Evolutionary conservation across 2,797 vertebrate species (phyloP), one percentile per base, ranked within the genome.

Genomic region (Eulemur albifrons): DNA sequence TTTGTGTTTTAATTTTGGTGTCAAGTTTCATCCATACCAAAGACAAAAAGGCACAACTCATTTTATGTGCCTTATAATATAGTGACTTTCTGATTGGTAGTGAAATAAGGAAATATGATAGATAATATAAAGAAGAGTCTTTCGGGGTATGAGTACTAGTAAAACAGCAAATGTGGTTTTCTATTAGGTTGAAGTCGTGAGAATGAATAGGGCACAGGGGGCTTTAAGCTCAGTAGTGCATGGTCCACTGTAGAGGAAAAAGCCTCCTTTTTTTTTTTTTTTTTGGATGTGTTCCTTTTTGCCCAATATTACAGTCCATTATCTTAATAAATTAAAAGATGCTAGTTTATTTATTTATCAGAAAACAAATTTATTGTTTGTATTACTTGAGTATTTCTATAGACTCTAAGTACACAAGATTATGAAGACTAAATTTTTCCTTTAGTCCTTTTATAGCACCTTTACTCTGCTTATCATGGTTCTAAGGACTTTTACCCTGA

Each of bases 1-100:
- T 86, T 91, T 54, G 50, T 88, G 70, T 82, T 73, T 95, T 88
- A 85, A 45, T 90, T 97, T 96, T 88, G n/a, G 75, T 73, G 82
- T 70, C 13, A 57, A 63, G 59, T 89, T 95, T 32, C 79, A 86
- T 13, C 38, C 83, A 67, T 35, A 38, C 32, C 9, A 91, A 81
- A 86, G 7, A 23, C 30, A 20, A 91, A 59, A 43, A 96, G 38
- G 27, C 25, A 59, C 52, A 72, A 73, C 30, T 87, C 75, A 32
- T 63, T 88, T 35, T 77, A 30, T 14, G 35, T 25, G n/a, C 30
- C 40, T 93, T 73, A 75, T 27, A 52, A 45, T 80, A 32, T 0
- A 30, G 18, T 57, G 87, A 87, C 38, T 61, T 97, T 88, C 79
- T 91, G 65, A 77, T 43, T 88, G 61, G n/a, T 80, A 23, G 32